phyloP scores from a whole-genome alignment of 2,888 invertebrate genomes.

The Biston stratarius region DNA sequence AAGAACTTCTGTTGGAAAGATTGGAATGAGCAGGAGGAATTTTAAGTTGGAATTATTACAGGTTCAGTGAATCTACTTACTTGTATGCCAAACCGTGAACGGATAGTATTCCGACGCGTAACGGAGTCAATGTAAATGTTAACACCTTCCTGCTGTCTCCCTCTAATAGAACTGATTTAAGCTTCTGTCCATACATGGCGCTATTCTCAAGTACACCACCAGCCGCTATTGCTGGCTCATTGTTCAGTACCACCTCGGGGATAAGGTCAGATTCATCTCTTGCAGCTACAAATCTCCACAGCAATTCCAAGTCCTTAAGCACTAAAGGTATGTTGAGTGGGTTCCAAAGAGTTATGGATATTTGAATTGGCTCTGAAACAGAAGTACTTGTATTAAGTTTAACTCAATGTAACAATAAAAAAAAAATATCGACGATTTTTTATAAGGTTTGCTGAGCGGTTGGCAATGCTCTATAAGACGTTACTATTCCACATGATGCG shows the following conservation, averaged over 20 bases:
- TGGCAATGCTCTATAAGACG: no score
- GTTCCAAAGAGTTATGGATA: constrained; percentile 92
- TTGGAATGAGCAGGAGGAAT: no score
- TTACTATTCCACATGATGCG: no score
- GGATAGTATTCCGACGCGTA: constrained; percentile 90
- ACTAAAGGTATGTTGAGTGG: constrained; percentile 90
- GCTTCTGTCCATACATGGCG: constrained; percentile 85
- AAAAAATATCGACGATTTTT: background rate
- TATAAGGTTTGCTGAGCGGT: no score
- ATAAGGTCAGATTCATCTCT: constrained; percentile 53
- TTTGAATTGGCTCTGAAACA: constrained; percentile 91
- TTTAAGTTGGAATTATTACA: no score
- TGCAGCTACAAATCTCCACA: constrained; percentile 88
- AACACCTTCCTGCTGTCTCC: constrained; percentile 88
- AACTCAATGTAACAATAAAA: background rate
- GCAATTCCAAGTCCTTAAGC: constrained; percentile 89
- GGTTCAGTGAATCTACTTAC: constrained; percentile 60
- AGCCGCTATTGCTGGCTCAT: constrained; percentile 68
- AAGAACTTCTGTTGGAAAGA: no score
- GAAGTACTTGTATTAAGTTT: background rate
- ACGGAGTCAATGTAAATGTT: constrained; percentile 90
- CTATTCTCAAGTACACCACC: constrained; percentile 65
- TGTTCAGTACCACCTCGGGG: constrained; percentile 59
- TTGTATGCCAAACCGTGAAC: constrained; percentile 91
- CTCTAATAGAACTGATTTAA: constrained; percentile 85